Base-by-base conservation (phyloP, 2,888 invertebrate species). In the Drosophila paracracens region DNA sequence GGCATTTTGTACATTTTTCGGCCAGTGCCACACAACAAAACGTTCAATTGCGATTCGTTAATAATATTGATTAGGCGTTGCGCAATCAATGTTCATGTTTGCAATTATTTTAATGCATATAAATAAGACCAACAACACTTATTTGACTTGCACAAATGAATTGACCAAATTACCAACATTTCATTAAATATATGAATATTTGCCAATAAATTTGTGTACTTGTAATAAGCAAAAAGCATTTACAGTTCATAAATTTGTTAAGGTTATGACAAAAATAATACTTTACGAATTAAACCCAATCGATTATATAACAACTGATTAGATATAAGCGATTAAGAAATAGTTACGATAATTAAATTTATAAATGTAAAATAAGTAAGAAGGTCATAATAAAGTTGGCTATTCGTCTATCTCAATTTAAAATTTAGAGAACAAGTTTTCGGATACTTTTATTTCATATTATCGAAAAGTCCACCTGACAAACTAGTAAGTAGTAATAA, bases 11-110 rank as follows among this genome's bases (percentile, higher is more conserved):
- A 67, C 36, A 73, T 52, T 57, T 67, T 46, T 54, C 59, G 54
- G 21, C 48, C 50, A 66, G 29, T 53, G 52, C 18, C 33, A 3
- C 13, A 1, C 35, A 10, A 5, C 27, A 35, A 52, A 58, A 58
- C 50, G 60, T 82, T 82, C 74, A 66, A 82, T 84, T 73, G 43
- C 35, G 31, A 71, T 82, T 84, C 67, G 70, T 69, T 73, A 58
- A 51, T 57, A 54, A 31, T 51, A 58, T 50, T 56, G 38, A 59
- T 70, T 58, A 54, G 67, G 63, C 46, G 38, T 51, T 64, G 43
- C 33, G 68, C 59, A 66, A 73, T 73, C 58, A 74, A 82, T 74
- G 71, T 58, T 35, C 50, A 60, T 51, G 73, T 68, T 79, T 48
- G 11, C 53, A 56, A 29, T 43, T 60, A 60, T 46, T 52, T 40